Conservation (phyloP, 2,888 invertebrate species). For the Hypena proboscidalis region DNA sequence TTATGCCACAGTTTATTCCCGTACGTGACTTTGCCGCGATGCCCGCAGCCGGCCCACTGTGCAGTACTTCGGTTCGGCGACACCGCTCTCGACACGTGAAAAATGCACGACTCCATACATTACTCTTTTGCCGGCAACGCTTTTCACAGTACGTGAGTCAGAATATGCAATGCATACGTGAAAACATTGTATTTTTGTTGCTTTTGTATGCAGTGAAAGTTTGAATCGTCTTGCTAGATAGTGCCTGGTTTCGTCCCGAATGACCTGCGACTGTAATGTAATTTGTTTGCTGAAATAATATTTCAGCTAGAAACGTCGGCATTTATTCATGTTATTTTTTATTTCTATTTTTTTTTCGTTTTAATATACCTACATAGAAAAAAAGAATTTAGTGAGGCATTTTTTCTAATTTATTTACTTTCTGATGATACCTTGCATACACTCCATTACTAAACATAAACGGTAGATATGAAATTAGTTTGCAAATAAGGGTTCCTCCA, state of each 20-base stretch:
- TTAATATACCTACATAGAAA: too few species aligned
- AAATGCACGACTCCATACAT: conserved; percentile 56
- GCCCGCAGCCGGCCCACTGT: conserved; percentile 40
- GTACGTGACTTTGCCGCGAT: conserved; percentile 48
- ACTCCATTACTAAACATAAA: too few species aligned
- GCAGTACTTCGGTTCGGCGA: conserved; percentile 45
- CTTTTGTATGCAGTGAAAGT: conserved; percentile 38
- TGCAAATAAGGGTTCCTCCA: neutral
- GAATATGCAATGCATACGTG: conserved; percentile 48
- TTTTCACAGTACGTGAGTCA: conserved; percentile 45
- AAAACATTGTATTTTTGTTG: conserved; percentile 24
- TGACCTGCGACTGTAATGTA: neutral
- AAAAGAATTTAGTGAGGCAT: too few species aligned
- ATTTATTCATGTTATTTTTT: neutral
- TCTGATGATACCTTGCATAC: too few species aligned
- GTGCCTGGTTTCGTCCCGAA: conserved; percentile 11
- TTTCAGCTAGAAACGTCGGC: neutral
- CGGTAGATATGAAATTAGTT: too few species aligned
- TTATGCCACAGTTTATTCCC: conserved; percentile 30
- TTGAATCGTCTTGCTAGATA: conserved; percentile 28
- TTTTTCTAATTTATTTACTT: too few species aligned
- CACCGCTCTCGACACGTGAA: conserved; percentile 48
- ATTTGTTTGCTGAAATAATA: neutral
- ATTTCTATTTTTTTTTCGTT: too few species aligned
- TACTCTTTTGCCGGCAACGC: conserved; percentile 51